Evolutionary conservation across 2,113 vertebrate genomes (phyloP), one percentile per base, ranked within the genome.

Genomic region (Himantopus leucocephalus): DNA sequence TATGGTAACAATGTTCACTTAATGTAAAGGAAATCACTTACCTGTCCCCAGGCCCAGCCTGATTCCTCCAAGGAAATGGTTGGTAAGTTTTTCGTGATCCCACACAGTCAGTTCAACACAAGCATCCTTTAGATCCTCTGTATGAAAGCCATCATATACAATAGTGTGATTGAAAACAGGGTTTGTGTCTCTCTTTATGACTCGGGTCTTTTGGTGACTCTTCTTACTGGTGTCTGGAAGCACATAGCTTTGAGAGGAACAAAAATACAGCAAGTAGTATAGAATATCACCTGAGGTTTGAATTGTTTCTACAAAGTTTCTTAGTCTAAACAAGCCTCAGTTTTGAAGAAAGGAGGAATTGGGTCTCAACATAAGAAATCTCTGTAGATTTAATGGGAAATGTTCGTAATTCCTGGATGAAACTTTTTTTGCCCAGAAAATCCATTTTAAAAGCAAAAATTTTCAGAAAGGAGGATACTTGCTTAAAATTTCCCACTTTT

Each of bases 221-320:
- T 98, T 98, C 95, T 98, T 98, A 78, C 98, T 98, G 64, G 98
- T 98, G 92, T 98, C 98, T 59, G 98, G 98, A 66, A 98, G 97
- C 76, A 98, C 97, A 18, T 98, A 98, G 96, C 98, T 98, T 95
- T 73, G 77, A 81, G 56, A 85, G 29, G 26, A 95, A 45, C 60
- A 83, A 94, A 85, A 72, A 60, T 3, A 89, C 43, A 92, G 47
- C 56, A 48, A 63, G 37, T 59, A 22, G 11, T 30, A 21, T 2
- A 14, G 66, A 91, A 9, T 6, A n/a, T 30, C 62, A 66, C 45
- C 67, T 27, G 41, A 68, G 29, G 66, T 62, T 90, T 58, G 27
- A 78, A 34, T 5, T 53, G 21, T n/a, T 80, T 71, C 72, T 56
- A 59, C 17, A 29, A 56, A 72, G n/a, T 55, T 64, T 30, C 32